These are phyloP conservation scores for Cremastobaeus sp. DNA, from an alignment of 2,888 invertebrate genomes.

Conservation along the genomic window DNA sequence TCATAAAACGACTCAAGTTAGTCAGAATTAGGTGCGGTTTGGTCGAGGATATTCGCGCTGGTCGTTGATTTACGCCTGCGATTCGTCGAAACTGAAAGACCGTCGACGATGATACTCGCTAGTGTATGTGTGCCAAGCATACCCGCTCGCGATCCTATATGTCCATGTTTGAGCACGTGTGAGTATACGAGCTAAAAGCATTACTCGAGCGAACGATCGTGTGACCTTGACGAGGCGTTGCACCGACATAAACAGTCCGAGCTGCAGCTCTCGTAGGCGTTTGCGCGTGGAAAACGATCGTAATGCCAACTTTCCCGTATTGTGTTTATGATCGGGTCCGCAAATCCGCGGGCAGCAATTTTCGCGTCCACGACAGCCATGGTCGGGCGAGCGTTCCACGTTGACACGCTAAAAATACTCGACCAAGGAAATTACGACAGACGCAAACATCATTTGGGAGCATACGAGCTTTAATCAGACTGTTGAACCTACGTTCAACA, in stretches of 20 bases:
- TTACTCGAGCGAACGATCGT: constrained; percentile 65
- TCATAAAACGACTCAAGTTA: constrained; percentile 41
- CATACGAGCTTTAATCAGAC: constrained; percentile 27
- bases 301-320: constrained; percentile 24
- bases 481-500: constrained; percentile 42
- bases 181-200: constrained; percentile 63
- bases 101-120: constrained; percentile 32
- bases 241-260: constrained; percentile 68
- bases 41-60: constrained; percentile 37
- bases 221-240: constrained; percentile 71
- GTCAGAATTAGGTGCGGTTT: constrained; percentile 44
- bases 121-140: constrained; percentile 36
- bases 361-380: constrained; percentile 12
- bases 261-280: constrained; percentile 48
- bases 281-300: constrained; percentile 37
- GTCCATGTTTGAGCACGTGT: constrained; percentile 45
- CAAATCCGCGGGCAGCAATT: constrained; percentile 10
- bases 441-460: constrained; percentile 25
- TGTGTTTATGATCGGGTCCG: constrained; percentile 4
- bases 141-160: constrained; percentile 30
- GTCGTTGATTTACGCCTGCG: constrained; percentile 51
- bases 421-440: constrained; percentile 35
- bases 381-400: constrained; percentile 15
- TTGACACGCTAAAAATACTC: constrained; percentile 37
- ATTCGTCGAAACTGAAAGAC: constrained; percentile 51